A percentile compares a stretch with the other conserved stretches of the same genome.
Evolutionary conservation across 2,888 invertebrate species (phyloP).

Genomic region (Erpobdella octoculata): DNA sequence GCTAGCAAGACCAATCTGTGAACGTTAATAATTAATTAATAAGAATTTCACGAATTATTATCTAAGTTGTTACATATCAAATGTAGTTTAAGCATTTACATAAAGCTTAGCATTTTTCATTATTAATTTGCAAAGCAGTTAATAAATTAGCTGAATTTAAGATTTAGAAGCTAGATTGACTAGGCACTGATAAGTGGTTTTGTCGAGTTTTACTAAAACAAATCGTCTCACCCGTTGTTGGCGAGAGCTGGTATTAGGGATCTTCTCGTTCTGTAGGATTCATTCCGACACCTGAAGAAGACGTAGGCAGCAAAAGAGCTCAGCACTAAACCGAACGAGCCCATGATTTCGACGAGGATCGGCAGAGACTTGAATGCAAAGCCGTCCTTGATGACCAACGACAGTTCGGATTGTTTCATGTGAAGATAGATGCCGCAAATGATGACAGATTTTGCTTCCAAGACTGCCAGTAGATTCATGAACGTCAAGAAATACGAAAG

Average conservation of each 20-base stretch:
- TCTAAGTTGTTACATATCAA: background rate
- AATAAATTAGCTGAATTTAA: no score
- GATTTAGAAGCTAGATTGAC: no score
- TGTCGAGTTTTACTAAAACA: background rate
- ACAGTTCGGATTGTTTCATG: conserved; percentile 6
- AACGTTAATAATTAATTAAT: background rate
- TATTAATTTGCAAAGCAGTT: no score
- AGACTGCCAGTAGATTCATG: background rate
- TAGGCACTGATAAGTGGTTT: no score
- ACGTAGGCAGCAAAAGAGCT: conserved; percentile 8
- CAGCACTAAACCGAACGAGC: background rate
- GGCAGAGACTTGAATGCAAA: background rate
- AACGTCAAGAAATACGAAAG: conserved; percentile 10
- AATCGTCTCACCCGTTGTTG: background rate
- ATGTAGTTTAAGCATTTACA: no score
- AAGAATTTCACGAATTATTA: background rate
- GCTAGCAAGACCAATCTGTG: conserved; percentile 10
- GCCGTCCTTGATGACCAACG: background rate
- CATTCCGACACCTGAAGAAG: conserved; percentile 14
- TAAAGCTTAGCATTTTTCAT: no score
- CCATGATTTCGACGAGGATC: background rate
- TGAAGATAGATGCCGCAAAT: background rate
- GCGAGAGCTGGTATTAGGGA: background rate
- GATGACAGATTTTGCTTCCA: conserved; percentile 15
- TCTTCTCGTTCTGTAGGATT: conserved; percentile 7